phyloP scores from a whole-genome alignment of 2,113 vertebrate genomes.

The Erpornis zantholeuca region DNA sequence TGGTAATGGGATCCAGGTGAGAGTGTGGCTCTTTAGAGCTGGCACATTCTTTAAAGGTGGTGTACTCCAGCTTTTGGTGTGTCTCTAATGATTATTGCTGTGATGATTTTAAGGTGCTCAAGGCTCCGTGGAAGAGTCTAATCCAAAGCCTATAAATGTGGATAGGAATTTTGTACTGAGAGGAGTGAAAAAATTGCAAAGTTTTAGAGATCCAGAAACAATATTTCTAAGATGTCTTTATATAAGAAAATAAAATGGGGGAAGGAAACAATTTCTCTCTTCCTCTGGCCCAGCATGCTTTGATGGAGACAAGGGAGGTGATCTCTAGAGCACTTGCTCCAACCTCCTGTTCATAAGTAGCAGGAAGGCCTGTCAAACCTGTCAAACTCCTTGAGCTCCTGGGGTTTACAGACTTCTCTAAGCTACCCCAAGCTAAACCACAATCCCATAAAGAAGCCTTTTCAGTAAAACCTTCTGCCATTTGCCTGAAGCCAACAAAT shows the following conservation, averaged over 20 bases:
- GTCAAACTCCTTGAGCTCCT: slow-evolving; percentile 50
- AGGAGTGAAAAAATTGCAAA: not conserved
- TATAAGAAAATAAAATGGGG: not conserved
- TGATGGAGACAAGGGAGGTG: not conserved
- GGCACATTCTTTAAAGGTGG: not conserved
- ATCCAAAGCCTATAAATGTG: not conserved
- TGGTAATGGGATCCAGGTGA: not conserved
- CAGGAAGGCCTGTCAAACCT: slow-evolving; percentile 25
- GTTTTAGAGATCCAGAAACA: not conserved
- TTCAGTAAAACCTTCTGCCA: slow-evolving; percentile 53
- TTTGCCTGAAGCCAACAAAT: slow-evolving; percentile 57
- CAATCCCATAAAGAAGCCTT: slow-evolving; percentile 61
- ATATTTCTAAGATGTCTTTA: not conserved
- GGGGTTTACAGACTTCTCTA: slow-evolving; percentile 57
- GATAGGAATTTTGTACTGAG: not conserved
- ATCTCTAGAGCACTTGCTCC: not conserved
- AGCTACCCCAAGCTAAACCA: slow-evolving; percentile 60
- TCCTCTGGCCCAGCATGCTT: not conserved
- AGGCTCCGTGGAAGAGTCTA: not conserved
- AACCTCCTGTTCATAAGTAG: not conserved
- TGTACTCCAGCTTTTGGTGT: not conserved
- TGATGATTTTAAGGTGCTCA: not conserved
- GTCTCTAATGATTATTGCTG: not conserved
- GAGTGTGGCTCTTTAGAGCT: not conserved
- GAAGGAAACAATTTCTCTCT: not conserved